Base-by-base conservation (phyloP, 1,140 invertebrate genomes). In the Trypoxylus dichotomus region DNA sequence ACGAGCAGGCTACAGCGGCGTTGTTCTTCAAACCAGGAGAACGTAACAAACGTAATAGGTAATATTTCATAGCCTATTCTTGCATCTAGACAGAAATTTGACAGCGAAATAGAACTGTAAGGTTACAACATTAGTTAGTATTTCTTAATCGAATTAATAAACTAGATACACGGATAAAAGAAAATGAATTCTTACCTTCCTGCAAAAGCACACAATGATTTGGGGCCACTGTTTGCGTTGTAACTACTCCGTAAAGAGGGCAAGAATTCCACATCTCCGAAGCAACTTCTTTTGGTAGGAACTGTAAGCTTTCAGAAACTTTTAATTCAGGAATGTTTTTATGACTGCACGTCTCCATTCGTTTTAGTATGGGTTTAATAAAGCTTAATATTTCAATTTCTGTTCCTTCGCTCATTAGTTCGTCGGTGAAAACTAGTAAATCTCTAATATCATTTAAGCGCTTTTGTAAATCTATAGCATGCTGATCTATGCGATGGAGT, bases 381-480 rank as follows among this genome's bases (percentile, higher is more conserved):
- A 93, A 88, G 27, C 89, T 91, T 0, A 94, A 84, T 54, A 94
- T 87, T 86, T 94, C 92, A 37, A 91, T 89, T 80, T 93, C 90
- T 1, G 90, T 91, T 3, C 91, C 92, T 79, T 91, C 90, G 0
- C 88, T 86, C 10, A 92, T 86, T 19, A 92, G 86, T 78, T 91
- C 91, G 76, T 92, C 91, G 54, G 90, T 86, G 47, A 93, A 90
- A 24, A 86, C 85, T 63, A 92, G 88, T 11, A 91, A 90, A 79
- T 91, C 88, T 7, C 84, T 80, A 0, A 87, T 88, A 32, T 89
- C 86, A n/a, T 84, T 79, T 0, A 86, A 83, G n/a, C 85, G 84
- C 79, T 85, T 84, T 19, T 88, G 88, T 37, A 92, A 80, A 79
- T 88, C 86, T 15, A 87, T 76, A 68, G 88, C 87, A 47, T 87